Conservation (phyloP, 2,888 invertebrate genomes). For the Tineola bisselliella region DNA sequence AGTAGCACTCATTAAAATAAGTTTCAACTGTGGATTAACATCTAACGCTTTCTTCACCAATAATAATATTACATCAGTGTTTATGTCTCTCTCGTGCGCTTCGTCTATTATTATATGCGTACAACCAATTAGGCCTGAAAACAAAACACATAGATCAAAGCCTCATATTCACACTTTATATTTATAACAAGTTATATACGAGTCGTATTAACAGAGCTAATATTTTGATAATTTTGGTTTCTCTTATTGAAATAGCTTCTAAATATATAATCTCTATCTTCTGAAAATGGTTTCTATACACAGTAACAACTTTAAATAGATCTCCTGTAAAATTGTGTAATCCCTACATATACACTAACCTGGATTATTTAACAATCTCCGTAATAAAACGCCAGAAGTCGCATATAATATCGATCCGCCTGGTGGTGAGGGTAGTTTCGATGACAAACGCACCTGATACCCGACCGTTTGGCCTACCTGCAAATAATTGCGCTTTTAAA, state of each 20-base stretch:
- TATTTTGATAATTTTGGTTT: too few species aligned
- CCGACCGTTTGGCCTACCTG: constrained; percentile 73
- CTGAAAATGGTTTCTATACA: too few species aligned
- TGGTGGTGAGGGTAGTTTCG: constrained; percentile 53
- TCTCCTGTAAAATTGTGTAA: too few species aligned
- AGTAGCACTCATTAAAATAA: constrained; percentile 80
- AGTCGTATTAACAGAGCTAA: too few species aligned
- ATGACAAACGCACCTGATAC: constrained; percentile 71
- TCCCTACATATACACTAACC: too few species aligned
- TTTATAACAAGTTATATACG: too few species aligned
- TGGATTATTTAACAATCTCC: constrained; percentile 47
- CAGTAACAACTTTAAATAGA: too few species aligned
- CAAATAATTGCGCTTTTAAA: neutral
- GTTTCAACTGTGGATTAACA: constrained; percentile 62
- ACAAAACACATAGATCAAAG: too few species aligned
- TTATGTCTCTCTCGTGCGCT: constrained; percentile 76
- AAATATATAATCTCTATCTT: too few species aligned
- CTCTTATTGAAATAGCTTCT: too few species aligned
- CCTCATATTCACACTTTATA: too few species aligned
- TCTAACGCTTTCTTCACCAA: constrained; percentile 65
- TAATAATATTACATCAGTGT: constrained; percentile 72
- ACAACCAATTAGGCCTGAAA: constrained; percentile 60
- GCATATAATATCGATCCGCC: constrained; percentile 74
- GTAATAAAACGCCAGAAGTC: constrained; percentile 72
- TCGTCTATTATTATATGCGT: constrained; percentile 79